A percentile compares a stretch with the other conserved stretches of the same genome.
Conservation (phyloP, 1,140 invertebrate genomes). For the Lordiphosa mommai region DNA sequence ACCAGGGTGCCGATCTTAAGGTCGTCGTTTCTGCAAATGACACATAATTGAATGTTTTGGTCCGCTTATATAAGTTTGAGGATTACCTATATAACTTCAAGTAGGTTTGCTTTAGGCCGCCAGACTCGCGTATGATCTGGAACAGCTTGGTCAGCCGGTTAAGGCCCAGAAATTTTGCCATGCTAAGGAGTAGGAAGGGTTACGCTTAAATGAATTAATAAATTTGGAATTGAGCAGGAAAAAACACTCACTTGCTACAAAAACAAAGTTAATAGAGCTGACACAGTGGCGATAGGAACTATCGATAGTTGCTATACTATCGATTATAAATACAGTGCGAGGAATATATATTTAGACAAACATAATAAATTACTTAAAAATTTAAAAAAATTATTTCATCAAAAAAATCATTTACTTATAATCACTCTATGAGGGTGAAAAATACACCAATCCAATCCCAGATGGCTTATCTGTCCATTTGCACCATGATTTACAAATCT, state of each 20-base stretch:
- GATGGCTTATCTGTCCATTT: no score
- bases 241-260: conserved; percentile 51
- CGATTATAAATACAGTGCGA: no score
- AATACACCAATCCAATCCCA: no score
- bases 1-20: conserved; percentile 91
- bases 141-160: conserved; percentile 87
- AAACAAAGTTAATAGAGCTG: conserved; percentile 44
- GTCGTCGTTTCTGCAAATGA: conserved; percentile 87
- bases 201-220: neutral
- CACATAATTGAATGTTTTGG: conserved; percentile 10
- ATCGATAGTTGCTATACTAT: neutral
- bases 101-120: conserved; percentile 86
- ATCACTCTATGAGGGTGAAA: no score
- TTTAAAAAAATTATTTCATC: no score
- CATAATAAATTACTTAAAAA: no score
- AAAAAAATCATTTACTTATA: no score
- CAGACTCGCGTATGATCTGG: conserved; percentile 87
- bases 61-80: conserved; percentile 75
- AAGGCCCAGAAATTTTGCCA: conserved; percentile 85
- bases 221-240: neutral
- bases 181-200: conserved; percentile 41
- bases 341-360: no score
- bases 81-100: conserved; percentile 88
- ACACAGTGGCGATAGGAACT: neutral
- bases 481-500: no score